Evolutionary conservation across 2,888 invertebrate genomes (phyloP).

Genomic region (Dusona sp.): DNA sequence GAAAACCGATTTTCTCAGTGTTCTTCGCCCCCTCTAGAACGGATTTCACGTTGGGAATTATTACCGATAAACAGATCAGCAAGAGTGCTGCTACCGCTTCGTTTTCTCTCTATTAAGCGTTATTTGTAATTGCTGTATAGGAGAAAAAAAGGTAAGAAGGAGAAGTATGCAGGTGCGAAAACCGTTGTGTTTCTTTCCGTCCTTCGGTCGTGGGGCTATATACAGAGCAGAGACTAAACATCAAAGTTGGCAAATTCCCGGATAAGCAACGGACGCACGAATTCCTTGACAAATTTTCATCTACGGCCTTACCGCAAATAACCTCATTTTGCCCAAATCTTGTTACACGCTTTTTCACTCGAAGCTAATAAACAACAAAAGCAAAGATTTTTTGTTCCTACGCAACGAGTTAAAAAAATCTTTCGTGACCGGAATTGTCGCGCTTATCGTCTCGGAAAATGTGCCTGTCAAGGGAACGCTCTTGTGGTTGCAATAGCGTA

Average conservation of each 20-base stretch:
- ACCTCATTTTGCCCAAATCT: slow-evolving; percentile 10
- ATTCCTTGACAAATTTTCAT: slow-evolving; percentile 33
- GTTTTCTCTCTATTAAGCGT: slow-evolving; percentile 35
- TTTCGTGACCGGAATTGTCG: neutral
- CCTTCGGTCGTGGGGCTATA: neutral
- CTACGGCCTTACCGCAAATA: neutral
- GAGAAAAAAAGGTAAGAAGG: slow-evolving; percentile 16
- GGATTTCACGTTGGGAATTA: slow-evolving; percentile 72
- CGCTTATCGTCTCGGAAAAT: slow-evolving; percentile 41
- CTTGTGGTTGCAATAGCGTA: neutral
- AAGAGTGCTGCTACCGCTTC: neutral
- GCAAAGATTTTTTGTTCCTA: neutral
- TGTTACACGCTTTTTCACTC: slow-evolving; percentile 28
- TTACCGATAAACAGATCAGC: slow-evolving; percentile 75
- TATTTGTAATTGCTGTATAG: slow-evolving; percentile 39
- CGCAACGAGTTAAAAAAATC: neutral
- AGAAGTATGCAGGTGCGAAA: slow-evolving; percentile 67
- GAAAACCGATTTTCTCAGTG: slow-evolving; percentile 66
- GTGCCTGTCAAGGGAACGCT: neutral
- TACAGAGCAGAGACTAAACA: slow-evolving; percentile 5
- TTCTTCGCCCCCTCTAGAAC: slow-evolving; percentile 65
- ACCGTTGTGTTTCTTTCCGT: slow-evolving; percentile 13
- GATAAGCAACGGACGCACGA: slow-evolving; percentile 65
- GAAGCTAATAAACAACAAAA: neutral
- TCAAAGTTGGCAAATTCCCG: slow-evolving; percentile 52